These are phyloP conservation scores for Crotalus tigris DNA, from an alignment of 2,113 vertebrate genomes.

Conservation along the genomic window DNA sequence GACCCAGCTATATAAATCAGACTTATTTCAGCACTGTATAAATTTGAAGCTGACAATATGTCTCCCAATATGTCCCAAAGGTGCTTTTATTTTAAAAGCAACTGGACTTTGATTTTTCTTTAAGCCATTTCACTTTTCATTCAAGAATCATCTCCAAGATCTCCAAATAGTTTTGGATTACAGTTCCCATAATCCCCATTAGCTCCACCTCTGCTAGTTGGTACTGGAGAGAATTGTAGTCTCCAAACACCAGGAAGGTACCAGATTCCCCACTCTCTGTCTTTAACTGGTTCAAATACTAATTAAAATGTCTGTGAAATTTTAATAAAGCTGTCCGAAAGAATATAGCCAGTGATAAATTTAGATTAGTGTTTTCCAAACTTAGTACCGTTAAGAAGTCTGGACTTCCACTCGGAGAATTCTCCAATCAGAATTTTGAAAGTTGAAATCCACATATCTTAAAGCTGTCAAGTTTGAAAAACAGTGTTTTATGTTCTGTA, in stretches of 20 bases:
- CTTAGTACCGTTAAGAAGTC: constrained; percentile 9
- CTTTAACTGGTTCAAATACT: background rate
- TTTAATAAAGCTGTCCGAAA: constrained; percentile 13
- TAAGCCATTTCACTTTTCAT: background rate
- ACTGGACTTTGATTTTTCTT: background rate
- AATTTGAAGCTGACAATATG: background rate
- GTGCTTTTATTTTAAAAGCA: background rate
- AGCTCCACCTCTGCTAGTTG: background rate
- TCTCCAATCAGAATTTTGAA: background rate
- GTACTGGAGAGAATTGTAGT: background rate
- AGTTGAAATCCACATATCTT: background rate
- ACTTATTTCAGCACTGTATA: background rate
- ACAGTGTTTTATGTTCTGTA: background rate
- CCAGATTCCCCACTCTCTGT: background rate
- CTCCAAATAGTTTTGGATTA: background rate
- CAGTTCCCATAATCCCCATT: background rate
- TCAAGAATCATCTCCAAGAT: background rate
- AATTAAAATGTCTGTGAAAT: background rate
- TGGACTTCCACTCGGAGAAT: background rate
- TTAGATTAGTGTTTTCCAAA: too few species aligned
- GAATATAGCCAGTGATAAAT: constrained; percentile 24
- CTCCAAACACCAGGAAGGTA: background rate
- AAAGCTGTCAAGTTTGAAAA: background rate
- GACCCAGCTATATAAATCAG: background rate
- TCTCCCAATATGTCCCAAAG: background rate